phyloP scores from a whole-genome alignment of 2,888 invertebrate genomes.

The Xestobium rufovillosum region DNA sequence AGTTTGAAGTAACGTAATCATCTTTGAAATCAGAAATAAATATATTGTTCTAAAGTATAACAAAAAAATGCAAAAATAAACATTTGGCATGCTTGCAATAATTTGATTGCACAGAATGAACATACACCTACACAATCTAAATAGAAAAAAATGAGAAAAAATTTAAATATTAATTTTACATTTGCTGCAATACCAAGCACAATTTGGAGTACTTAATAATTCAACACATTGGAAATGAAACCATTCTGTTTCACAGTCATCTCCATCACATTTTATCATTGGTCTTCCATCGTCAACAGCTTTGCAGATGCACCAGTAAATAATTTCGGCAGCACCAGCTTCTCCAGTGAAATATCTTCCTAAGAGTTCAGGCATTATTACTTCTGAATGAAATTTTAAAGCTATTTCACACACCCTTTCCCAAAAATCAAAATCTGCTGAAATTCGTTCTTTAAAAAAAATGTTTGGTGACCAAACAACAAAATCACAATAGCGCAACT shows the following conservation, averaged over 20 bases:
- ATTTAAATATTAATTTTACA: too few species aligned
- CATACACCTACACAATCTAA: too few species aligned
- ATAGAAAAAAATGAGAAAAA: too few species aligned
- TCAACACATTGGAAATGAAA: conserved; percentile 94
- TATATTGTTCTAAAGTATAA: too few species aligned
- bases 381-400: conserved; percentile 10
- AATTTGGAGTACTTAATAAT: too few species aligned
- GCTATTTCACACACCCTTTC: conserved; percentile 5
- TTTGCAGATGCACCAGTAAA: conserved; percentile 14
- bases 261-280: conserved; percentile 79
- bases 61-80: too few species aligned
- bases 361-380: conserved; percentile 18
- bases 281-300: conserved; percentile 19
- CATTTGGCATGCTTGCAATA: too few species aligned
- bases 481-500: conserved; percentile 18
- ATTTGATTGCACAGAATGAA: too few species aligned
- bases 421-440: conserved; percentile 16
- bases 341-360: conserved; percentile 15
- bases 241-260: conserved; percentile 85
- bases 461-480: conserved; percentile 16
- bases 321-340: conserved; percentile 10
- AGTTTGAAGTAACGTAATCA: too few species aligned
- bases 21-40: too few species aligned
- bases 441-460: conserved; percentile 14
- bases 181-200: too few species aligned